Evolutionary conservation across 2,888 invertebrate genomes (phyloP), one percentile per base, ranked within the genome.

Genomic region (Tanypteryx hageni): DNA sequence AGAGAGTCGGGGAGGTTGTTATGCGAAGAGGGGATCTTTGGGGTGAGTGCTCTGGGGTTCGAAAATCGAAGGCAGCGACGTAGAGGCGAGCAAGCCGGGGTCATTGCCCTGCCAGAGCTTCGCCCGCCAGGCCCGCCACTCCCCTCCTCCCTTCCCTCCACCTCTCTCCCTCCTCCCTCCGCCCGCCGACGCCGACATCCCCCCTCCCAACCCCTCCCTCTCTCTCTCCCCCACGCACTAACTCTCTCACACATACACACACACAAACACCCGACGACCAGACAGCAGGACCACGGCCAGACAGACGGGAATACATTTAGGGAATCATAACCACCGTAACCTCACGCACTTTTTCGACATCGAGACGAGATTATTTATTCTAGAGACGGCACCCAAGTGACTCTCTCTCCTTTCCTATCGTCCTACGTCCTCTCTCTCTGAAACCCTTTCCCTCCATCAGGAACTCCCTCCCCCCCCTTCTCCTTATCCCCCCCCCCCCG

Each of bases 21-120:
- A 83, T 16, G 27, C 56, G 83, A 44, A 82, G 82, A 82, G 82
- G 82, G 82, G 11, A 56, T 83, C 83, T 83, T 83, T n/a, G 61
- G 89, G 89, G 89, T 89, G 61, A 86, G 59, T 86, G 86, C 59
- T 86, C 86, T 86, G 83, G 83, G 83, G 59, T 89, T 89, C 89
- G 89, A 89, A 89, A 89, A 89, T 89, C 89, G 89, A 89, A 89
- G 89, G 64, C 18, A 61, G 83, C 13, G 83, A 5, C 44, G n/a
- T 14, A 8, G 57, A 56, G 57, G 18, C 44, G 83, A 27, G 22
- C 7, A 27, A 16, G 59, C 10, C 64, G 89, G 89, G 76, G 59
- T 89, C 89, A 89, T 61, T 61, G 89, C 27, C 89, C 89, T 44
- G 64, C 61, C 83, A 83, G 18, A 56, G 57, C 83, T n/a, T 44